Percentiles rank a stretch among this genome's conserved stretches.
Evolutionary conservation across 2,888 invertebrate species (phyloP).

Genomic region (Spisula subtruncata): DNA sequence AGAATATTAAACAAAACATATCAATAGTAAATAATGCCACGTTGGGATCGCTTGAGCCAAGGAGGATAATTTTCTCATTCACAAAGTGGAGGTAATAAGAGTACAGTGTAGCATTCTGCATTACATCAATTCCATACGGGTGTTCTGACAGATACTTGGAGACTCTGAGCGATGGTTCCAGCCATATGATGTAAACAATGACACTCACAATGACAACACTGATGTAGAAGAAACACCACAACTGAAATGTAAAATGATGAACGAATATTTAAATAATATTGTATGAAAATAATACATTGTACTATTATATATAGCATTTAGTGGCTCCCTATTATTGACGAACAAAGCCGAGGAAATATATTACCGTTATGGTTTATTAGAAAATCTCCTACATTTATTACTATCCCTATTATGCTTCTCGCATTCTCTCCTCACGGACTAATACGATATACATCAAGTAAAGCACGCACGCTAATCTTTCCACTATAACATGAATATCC

Average conservation of each 20-base stretch:
- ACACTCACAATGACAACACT: slow-evolving; percentile 68
- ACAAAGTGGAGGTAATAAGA: background rate
- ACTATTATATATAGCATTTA: too few relatives aligned
- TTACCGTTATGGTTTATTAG: too few relatives aligned
- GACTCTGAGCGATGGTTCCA: slow-evolving; percentile 51
- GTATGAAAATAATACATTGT: too few relatives aligned
- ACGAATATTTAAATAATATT: too few relatives aligned
- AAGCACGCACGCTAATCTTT: too few relatives aligned
- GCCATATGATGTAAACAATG: slow-evolving; percentile 61
- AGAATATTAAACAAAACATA: slow-evolving; percentile 70
- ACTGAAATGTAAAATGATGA: slow-evolving; percentile 51
- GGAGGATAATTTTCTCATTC: slow-evolving; percentile 1
- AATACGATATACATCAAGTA: too few relatives aligned
- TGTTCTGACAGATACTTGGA: slow-evolving; percentile 55
- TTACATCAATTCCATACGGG: background rate
- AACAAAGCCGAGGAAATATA: too few relatives aligned
- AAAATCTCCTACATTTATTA: too few relatives aligned
- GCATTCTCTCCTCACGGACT: too few relatives aligned
- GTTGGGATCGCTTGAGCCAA: slow-evolving; percentile 56
- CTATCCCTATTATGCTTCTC: too few relatives aligned
- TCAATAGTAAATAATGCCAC: slow-evolving; percentile 62
- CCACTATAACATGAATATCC: too few relatives aligned
- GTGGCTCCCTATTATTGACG: too few relatives aligned
- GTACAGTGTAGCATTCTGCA: background rate
- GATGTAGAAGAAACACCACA: slow-evolving; percentile 74